Evolutionary conservation across 1,140 invertebrate species (phyloP), one percentile per base, ranked within the genome.

Genomic region (Ylistrum balloti): DNA sequence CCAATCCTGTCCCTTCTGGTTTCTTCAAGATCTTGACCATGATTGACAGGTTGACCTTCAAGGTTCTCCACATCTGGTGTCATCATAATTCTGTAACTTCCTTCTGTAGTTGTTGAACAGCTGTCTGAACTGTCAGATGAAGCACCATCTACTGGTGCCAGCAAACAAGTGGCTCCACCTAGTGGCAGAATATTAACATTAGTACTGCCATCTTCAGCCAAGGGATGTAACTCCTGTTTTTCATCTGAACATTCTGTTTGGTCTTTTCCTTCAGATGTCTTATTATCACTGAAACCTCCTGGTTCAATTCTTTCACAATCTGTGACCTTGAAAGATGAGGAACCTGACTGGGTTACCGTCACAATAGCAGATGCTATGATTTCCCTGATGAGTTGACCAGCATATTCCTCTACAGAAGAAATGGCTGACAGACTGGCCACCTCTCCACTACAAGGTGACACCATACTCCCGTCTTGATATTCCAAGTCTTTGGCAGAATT

Each of bases 71-170:
- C 17, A 74, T 89, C 85, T 10, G 89, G 85, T 38, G 88, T 87
- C 20, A 86, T 22, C 33, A 38, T 56, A 11, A 93, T 90, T 41
- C 90, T 88, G 33, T 93, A 92, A 88, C 92, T 94, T 3, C 93
- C 93, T 34, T 94, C 93, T 85, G 93, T 93, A 35, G 93, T 93
- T n/a, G 93, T 93, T 15, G 93, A 93, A 28, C 92, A 91, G 0
- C 56, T 48, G 0, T 94, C 92, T 22, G 93, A 93, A 33, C 93
- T 91, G 74, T 88, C 88, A 2, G 92, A 92, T 15, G 86, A 85
- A 28, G 88, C 33, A 33, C 86, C 88, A 48, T 45, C 86, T 48
- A 85, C 86, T 33, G 85, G 33, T 34, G 86, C 85, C 28, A 85
- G 9, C 15, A 38, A 45, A 85, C 88, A 86, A 41, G 88, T 89